These are phyloP conservation scores for Ommatoiulus sabulosus DNA, from an alignment of 2,888 invertebrate genomes.

Conservation along the genomic window DNA sequence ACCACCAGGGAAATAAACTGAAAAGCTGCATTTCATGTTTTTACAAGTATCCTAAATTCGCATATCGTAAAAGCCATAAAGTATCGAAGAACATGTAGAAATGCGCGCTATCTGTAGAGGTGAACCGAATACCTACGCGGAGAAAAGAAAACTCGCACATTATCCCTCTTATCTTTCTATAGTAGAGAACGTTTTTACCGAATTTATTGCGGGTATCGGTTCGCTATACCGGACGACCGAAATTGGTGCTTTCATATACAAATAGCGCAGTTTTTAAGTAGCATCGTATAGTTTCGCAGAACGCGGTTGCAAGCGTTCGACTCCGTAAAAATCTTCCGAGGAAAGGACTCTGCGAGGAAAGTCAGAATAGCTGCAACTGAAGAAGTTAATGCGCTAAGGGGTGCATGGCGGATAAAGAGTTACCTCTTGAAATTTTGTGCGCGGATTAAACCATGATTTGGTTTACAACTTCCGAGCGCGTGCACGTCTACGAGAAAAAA, in stretches of 20 bases:
- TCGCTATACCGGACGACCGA: background rate
- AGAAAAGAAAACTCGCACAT: constrained; percentile 4
- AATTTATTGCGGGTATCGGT: background rate
- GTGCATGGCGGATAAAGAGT: background rate
- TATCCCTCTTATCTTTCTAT: background rate
- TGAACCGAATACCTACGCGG: background rate
- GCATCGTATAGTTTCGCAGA: background rate
- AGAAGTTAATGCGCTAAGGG: background rate
- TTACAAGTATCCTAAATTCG: constrained; percentile 43
- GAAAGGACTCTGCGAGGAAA: background rate
- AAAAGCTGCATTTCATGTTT: constrained; percentile 43
- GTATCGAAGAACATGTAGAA: constrained; percentile 39
- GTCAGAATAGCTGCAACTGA: background rate
- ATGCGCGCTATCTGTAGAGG: constrained; percentile 3
- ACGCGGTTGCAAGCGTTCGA: background rate
- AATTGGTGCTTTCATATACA: background rate
- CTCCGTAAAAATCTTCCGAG: background rate
- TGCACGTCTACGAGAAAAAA: too few relatives aligned
- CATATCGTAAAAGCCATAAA: constrained; percentile 39
- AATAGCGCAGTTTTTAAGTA: background rate
- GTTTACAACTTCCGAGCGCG: background rate
- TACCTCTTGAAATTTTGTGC: background rate
- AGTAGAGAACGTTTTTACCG: background rate
- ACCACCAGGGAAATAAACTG: constrained; percentile 39
- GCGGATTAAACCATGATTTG: background rate